A percentile compares a stretch with the other conserved stretches of the same genome.
These are phyloP conservation scores for Orthosia gothica DNA, from an alignment of 2,888 invertebrate genomes.

Conservation along the genomic window DNA sequence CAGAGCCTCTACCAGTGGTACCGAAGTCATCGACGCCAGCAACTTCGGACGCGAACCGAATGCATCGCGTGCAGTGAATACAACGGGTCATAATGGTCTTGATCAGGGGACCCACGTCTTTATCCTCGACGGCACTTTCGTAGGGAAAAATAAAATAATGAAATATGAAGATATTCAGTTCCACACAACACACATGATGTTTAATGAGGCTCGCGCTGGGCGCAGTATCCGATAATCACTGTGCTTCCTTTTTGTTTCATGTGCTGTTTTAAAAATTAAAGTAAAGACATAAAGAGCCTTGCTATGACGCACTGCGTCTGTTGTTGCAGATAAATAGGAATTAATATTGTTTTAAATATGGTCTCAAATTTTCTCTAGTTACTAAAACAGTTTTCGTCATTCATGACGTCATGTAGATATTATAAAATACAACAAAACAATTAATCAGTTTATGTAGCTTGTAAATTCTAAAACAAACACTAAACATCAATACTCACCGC, in stretches of 20 bases:
- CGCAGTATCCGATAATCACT: no score
- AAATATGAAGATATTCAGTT: neutral
- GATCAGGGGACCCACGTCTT: conserved; percentile 99
- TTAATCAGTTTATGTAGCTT: neutral
- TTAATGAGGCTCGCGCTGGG: no score
- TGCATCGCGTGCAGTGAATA: conserved; percentile 99
- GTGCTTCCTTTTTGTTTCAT: no score
- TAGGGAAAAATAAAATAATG: conserved; percentile 1
- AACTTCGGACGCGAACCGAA: conserved; percentile 99
- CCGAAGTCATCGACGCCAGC: conserved; percentile 99
- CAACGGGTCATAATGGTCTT: conserved; percentile 99
- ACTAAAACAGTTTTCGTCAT: no score
- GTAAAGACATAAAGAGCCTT: no score
- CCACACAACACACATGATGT: no score
- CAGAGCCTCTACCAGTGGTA: conserved; percentile 97
- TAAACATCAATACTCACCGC: conserved; percentile 89
- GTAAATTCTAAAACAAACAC: neutral
- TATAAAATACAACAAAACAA: neutral
- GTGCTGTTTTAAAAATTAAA: no score
- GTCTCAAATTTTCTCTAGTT: no score
- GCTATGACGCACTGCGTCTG: no score
- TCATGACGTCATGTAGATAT: no score
- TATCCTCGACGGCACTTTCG: conserved; percentile 98
- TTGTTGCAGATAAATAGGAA: no score
- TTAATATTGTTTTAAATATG: no score